Evolutionary conservation across 2,113 vertebrate genomes (phyloP).

Genomic region (Ginglymostoma cirratum): DNA sequence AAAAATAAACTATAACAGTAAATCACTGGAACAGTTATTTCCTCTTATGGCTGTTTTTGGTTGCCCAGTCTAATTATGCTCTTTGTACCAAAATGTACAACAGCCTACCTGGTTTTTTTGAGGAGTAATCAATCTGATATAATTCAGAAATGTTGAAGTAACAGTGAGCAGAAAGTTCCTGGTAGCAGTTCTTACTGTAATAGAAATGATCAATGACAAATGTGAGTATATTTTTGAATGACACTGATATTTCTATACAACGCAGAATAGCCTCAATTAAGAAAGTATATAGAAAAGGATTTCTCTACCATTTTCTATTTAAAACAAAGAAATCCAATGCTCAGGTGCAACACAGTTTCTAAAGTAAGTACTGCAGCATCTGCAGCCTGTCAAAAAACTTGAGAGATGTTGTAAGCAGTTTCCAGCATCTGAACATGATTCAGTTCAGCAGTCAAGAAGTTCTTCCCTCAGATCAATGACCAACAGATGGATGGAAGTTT

Average conservation of each 20-base stretch:
- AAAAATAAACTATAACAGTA: neutral
- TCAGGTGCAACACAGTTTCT: neutral
- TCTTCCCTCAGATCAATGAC: neutral
- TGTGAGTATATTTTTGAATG: constrained; percentile 11
- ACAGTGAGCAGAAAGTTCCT: neutral
- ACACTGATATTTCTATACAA: neutral
- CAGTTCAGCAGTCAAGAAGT: neutral
- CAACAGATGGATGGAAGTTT: neutral
- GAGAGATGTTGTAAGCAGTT: neutral
- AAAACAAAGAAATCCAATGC: neutral
- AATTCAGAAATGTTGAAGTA: neutral
- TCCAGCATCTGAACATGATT: constrained; percentile 44
- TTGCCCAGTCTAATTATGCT: neutral
- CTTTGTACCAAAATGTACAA: neutral
- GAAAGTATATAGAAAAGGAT: neutral
- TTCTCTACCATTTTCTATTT: neutral
- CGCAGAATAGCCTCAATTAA: neutral
- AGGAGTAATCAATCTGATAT: neutral
- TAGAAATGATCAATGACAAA: neutral
- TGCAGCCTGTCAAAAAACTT: neutral
- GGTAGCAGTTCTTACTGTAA: neutral
- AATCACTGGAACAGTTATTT: neutral
- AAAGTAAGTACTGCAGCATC: neutral
- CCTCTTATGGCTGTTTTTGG: neutral
- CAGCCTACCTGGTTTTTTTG: neutral